Conservation (phyloP, 92 coral and sea anemone genomes). For the Heteractis magnifica region DNA sequence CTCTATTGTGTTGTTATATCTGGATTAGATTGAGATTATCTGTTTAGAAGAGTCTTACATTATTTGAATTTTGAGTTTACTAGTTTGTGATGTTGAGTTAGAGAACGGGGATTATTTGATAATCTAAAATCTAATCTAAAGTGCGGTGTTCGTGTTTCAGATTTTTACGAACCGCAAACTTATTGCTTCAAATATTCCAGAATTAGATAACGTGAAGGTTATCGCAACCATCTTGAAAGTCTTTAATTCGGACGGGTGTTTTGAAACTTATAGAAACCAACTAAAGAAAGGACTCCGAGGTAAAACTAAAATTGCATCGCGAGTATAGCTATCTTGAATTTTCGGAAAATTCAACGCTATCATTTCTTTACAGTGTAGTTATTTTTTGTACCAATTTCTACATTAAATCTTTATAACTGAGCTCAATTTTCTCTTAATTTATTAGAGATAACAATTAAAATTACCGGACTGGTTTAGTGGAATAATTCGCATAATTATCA, state of each 20-base stretch:
- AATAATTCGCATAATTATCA: conserved; percentile 1
- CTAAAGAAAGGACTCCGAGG: neutral
- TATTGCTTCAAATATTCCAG: neutral
- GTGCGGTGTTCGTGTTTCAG: conserved; percentile 2
- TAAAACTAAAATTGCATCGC: neutral
- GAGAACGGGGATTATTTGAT: neutral
- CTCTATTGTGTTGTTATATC: neutral
- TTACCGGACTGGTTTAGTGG: neutral
- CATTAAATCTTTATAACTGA: conserved; percentile 13
- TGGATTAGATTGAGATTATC: neutral
- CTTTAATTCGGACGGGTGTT: neutral
- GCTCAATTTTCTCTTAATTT: conserved; percentile 20
- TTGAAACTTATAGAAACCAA: neutral
- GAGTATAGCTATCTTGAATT: neutral
- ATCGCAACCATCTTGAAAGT: neutral
- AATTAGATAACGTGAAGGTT: neutral
- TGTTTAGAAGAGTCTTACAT: neutral
- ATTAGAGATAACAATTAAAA: conserved; percentile 9
- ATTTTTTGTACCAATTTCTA: neutral
- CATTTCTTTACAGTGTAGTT: conserved; percentile 2
- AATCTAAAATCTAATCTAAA: too few species aligned
- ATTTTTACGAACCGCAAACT: conserved; percentile 19
- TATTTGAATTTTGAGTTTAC: neutral
- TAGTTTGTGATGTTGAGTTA: neutral
- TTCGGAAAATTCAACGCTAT: neutral